Percentiles rank a stretch among this genome's conserved stretches.
Conservation (phyloP, 2,888 invertebrate genomes). For the Ecdyonurus torrentis region DNA sequence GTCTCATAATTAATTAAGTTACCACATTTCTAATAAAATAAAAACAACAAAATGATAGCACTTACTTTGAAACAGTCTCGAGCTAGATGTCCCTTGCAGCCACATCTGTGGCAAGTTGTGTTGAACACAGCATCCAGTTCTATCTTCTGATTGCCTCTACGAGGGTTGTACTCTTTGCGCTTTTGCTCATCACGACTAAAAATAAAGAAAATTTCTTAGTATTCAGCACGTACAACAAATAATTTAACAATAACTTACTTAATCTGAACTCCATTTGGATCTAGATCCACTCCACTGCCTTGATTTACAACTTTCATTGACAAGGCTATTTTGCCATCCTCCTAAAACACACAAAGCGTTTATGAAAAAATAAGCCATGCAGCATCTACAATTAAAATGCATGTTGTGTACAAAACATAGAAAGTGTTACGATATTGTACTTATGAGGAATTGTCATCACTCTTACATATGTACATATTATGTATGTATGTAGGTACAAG, state of each 20-base stretch:
- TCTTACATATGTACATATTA: too few species aligned
- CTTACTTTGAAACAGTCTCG: slow-evolving; percentile 25
- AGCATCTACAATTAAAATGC: too few species aligned
- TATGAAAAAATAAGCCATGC: too few species aligned
- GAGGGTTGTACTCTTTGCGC: slow-evolving; percentile 19
- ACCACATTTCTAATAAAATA: not conserved
- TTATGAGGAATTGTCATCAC: too few species aligned
- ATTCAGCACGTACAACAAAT: too few species aligned
- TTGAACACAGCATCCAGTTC: slow-evolving; percentile 26
- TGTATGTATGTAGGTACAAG: too few species aligned
- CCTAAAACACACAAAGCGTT: slow-evolving; percentile 16
- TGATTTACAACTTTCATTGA: slow-evolving; percentile 30
- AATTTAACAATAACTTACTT: slow-evolving; percentile 16
- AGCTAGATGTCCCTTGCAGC: slow-evolving; percentile 25
- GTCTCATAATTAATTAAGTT: too few species aligned
- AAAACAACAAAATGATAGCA: slow-evolving; percentile 2
- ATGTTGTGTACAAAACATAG: too few species aligned
- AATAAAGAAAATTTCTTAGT: slow-evolving; percentile 4
- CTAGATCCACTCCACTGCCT: slow-evolving; percentile 26
- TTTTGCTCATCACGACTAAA: slow-evolving; percentile 22
- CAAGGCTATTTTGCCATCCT: slow-evolving; percentile 26
- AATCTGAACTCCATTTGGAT: slow-evolving; percentile 27
- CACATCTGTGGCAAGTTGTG: slow-evolving; percentile 26
- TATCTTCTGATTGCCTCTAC: slow-evolving; percentile 21
- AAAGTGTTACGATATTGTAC: too few species aligned